phyloP scores from a whole-genome alignment of 2,113 vertebrate genomes.

The Notiomystis cincta region DNA sequence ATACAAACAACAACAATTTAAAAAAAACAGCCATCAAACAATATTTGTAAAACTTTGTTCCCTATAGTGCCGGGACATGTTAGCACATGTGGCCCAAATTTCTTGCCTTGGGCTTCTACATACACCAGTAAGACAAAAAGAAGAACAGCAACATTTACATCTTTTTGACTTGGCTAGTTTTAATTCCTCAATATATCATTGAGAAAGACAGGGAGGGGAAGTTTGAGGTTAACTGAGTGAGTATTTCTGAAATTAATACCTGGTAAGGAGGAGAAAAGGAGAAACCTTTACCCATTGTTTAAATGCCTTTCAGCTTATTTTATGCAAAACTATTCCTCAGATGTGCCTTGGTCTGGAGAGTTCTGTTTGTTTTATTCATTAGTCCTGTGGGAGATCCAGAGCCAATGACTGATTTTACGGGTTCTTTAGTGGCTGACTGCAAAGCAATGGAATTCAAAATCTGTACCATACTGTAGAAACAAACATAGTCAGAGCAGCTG shows the following conservation, averaged over 20 bases:
- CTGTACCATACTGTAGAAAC: not conserved
- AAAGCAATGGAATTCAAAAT: not conserved
- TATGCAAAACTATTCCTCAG: not conserved
- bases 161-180: not conserved
- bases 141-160: not conserved
- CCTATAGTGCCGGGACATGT: not conserved
- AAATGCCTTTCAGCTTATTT: not conserved
- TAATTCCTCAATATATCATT: not conserved
- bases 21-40: not conserved
- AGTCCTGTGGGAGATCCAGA: not conserved
- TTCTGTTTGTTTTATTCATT: constrained; percentile 7
- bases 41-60: not conserved
- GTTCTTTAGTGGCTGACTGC: not conserved
- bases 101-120: not conserved
- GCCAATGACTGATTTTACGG: not conserved
- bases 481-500: not conserved
- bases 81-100: not conserved
- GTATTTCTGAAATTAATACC: not conserved
- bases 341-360: not conserved
- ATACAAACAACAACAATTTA: too few relatives aligned
- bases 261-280: not conserved
- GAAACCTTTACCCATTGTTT: not conserved
- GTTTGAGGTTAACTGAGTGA: not conserved
- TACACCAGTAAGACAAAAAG: not conserved
- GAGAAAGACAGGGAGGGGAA: not conserved